phyloP scores from a whole-genome alignment of 2,797 vertebrate genomes.

The Sardinella longiceps region DNA sequence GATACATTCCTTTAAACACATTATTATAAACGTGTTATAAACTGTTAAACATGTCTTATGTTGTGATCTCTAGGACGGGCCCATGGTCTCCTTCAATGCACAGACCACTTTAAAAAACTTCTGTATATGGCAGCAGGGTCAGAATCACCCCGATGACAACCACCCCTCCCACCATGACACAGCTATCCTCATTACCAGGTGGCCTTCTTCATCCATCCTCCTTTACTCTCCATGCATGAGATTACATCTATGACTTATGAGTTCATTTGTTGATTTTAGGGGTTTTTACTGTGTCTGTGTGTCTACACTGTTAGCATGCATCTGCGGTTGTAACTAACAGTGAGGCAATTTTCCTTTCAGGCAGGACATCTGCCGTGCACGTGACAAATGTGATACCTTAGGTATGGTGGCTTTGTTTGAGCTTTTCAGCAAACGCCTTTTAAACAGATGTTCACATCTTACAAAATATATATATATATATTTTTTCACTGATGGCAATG shows the following conservation, averaged over 20 bases:
- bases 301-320: neutral
- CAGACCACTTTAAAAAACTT: slow-evolving; percentile 98
- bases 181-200: slow-evolving; percentile 96
- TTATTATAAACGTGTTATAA: no score
- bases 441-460: neutral
- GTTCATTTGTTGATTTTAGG: slow-evolving; percentile 8
- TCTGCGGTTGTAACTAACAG: slow-evolving; percentile 45
- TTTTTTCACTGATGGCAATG: neutral
- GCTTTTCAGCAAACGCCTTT: neutral
- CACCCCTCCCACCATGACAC: slow-evolving; percentile 91
- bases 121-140: slow-evolving; percentile 95
- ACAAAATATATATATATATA: neutral
- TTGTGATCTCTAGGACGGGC: slow-evolving; percentile 82
- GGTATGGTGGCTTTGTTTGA: slow-evolving; percentile 73
- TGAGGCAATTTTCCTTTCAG: slow-evolving; percentile 62
- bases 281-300: neutral
- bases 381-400: slow-evolving; percentile 97
- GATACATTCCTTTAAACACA: neutral
- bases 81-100: slow-evolving; percentile 93
- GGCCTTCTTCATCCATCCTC: neutral
- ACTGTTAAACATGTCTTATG: neutral
- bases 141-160: slow-evolving; percentile 87
- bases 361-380: slow-evolving; percentile 97
- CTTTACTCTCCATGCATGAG: no score
- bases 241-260: neutral